These are phyloP conservation scores for Brachycybe producta DNA, from an alignment of 2,888 invertebrate genomes.

Conservation along the genomic window DNA sequence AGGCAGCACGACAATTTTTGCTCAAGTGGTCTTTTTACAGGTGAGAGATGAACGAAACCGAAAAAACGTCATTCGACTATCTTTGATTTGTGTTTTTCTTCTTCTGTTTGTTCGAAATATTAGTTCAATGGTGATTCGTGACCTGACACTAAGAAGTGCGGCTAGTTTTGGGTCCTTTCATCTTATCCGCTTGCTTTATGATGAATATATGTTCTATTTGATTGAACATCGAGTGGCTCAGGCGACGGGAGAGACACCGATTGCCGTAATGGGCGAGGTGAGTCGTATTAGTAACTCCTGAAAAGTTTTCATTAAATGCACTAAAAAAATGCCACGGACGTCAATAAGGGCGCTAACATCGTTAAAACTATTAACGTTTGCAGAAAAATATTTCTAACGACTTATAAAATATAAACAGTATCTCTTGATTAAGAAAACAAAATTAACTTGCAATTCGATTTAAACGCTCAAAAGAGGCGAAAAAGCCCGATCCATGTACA, in stretches of 20 bases:
- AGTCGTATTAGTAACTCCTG: slow-evolving; percentile 14
- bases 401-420: too few relatives aligned
- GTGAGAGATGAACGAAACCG: slow-evolving; percentile 33
- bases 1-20: slow-evolving; percentile 79
- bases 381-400: too few relatives aligned
- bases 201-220: slow-evolving; percentile 98
- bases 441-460: too few relatives aligned
- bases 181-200: slow-evolving; percentile 88
- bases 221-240: slow-evolving; percentile 93
- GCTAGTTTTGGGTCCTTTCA: slow-evolving; percentile 99
- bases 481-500: too few relatives aligned
- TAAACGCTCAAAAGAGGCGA: too few relatives aligned
- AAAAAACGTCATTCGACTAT: neutral
- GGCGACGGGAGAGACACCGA: slow-evolving; percentile 78
- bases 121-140: slow-evolving; percentile 94
- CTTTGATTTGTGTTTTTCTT: neutral
- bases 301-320: too few relatives aligned
- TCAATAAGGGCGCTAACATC: too few relatives aligned
- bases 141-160: slow-evolving; percentile 87
- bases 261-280: slow-evolving; percentile 67
- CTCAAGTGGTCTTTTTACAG: slow-evolving; percentile 98
- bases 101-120: neutral
- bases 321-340: too few relatives aligned
- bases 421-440: too few relatives aligned
- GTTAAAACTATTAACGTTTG: too few relatives aligned